A percentile compares a stretch with the other conserved stretches of the same genome.
Conservation (phyloP, 2,888 invertebrate genomes). For the Pristionchus japonicus region DNA sequence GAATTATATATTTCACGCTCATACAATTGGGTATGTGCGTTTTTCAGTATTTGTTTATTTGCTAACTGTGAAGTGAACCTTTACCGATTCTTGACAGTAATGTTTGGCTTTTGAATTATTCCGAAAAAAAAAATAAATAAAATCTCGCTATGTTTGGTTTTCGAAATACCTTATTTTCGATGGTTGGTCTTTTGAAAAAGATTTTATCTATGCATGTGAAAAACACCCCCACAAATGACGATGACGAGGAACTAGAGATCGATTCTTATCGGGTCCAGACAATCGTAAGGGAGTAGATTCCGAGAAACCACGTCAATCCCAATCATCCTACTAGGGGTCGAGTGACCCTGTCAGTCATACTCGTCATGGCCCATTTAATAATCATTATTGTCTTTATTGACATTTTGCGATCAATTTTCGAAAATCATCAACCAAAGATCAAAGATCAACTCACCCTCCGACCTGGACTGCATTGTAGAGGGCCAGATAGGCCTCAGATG, state of each 20-base stretch:
- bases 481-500: constrained; percentile 67
- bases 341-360: background rate
- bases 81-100: too few species aligned
- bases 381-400: too few species aligned
- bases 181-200: background rate
- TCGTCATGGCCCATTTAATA: too few species aligned
- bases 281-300: background rate
- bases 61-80: too few species aligned
- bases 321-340: background rate
- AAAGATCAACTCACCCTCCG: constrained; percentile 57
- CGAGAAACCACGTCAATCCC: background rate
- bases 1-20: too few species aligned
- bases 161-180: background rate
- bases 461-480: constrained; percentile 72
- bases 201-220: background rate
- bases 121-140: too few species aligned
- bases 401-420: too few species aligned
- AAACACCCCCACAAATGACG: background rate
- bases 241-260: background rate
- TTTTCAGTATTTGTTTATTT: too few species aligned
- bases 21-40: too few species aligned
- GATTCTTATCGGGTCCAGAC: background rate
- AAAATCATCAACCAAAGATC: constrained; percentile 12
- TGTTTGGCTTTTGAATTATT: too few species aligned
- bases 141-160: background rate